phyloP scores from a whole-genome alignment of 2,888 invertebrate species.

The Tryphoninae sp. region DNA sequence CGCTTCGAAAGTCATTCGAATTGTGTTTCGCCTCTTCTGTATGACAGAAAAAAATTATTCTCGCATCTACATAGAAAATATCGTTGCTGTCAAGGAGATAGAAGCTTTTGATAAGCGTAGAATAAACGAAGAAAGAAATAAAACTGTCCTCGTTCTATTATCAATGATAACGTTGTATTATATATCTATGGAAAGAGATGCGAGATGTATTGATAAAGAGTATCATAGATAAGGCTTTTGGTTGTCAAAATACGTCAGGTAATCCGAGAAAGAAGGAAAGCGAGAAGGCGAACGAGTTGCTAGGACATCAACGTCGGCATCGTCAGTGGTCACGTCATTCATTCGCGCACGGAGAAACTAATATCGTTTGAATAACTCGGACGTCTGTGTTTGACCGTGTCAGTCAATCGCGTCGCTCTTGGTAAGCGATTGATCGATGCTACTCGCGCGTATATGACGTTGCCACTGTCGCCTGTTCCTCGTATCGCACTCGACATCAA shows the following conservation, averaged over 20 bases:
- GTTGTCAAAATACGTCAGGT: slow-evolving; percentile 36
- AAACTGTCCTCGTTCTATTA: slow-evolving; percentile 24
- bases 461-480: slow-evolving; percentile 21
- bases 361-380: slow-evolving; percentile 67
- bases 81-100: slow-evolving; percentile 2
- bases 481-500: slow-evolving; percentile 30
- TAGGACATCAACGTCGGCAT: slow-evolving; percentile 57
- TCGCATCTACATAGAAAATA: background rate
- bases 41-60: background rate
- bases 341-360: slow-evolving; percentile 61
- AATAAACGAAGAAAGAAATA: background rate
- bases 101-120: slow-evolving; percentile 13
- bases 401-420: slow-evolving; percentile 63
- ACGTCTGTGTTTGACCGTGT: slow-evolving; percentile 65
- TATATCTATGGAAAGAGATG: background rate
- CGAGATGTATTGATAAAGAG: slow-evolving; percentile 39
- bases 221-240: slow-evolving; percentile 45
- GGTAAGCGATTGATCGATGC: slow-evolving; percentile 58
- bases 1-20: background rate
- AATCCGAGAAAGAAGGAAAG: slow-evolving; percentile 3
- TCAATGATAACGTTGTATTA: slow-evolving; percentile 21
- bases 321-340: slow-evolving; percentile 63
- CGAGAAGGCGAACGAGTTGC: slow-evolving; percentile 29
- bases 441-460: slow-evolving; percentile 19
- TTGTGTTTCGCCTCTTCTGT: background rate